phyloP scores from a whole-genome alignment of 2,113 vertebrate genomes.

The Clarias gariepinus region DNA sequence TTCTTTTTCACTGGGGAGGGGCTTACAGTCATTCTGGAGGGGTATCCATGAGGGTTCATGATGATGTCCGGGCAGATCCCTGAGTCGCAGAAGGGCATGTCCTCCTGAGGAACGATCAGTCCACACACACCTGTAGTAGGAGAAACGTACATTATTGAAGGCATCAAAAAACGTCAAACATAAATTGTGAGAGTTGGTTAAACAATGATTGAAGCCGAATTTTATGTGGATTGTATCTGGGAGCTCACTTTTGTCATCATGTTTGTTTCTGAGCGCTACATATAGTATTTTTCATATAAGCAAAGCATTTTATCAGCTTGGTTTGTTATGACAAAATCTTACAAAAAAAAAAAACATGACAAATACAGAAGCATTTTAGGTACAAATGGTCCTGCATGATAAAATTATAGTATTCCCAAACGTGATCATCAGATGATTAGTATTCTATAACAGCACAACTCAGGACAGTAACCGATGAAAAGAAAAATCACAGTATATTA shows the following conservation, averaged over 20 bases:
- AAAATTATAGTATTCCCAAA: neutral
- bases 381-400: neutral
- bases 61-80: slow-evolving; percentile 98
- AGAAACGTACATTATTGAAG: slow-evolving; percentile 14
- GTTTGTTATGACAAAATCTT: neutral
- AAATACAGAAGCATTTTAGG: neutral
- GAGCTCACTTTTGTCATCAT: neutral
- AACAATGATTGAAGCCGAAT: neutral
- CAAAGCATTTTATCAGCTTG: no score
- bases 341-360: neutral
- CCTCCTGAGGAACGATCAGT: slow-evolving; percentile 96
- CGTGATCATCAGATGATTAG: neutral
- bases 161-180: slow-evolving; percentile 30
- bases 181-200: neutral
- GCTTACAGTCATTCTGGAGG: slow-evolving; percentile 96
- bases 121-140: slow-evolving; percentile 89
- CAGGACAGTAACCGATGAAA: neutral
- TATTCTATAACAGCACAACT: neutral
- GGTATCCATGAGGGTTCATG: slow-evolving; percentile 99
- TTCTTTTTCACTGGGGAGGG: neutral
- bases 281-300: neutral
- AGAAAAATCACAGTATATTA: neutral
- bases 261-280: neutral
- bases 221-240: neutral
- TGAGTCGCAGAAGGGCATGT: slow-evolving; percentile 96